These are phyloP conservation scores for Otolemur garnettii DNA, from an alignment of 2,113 vertebrate genomes.

Conservation along the genomic window DNA sequence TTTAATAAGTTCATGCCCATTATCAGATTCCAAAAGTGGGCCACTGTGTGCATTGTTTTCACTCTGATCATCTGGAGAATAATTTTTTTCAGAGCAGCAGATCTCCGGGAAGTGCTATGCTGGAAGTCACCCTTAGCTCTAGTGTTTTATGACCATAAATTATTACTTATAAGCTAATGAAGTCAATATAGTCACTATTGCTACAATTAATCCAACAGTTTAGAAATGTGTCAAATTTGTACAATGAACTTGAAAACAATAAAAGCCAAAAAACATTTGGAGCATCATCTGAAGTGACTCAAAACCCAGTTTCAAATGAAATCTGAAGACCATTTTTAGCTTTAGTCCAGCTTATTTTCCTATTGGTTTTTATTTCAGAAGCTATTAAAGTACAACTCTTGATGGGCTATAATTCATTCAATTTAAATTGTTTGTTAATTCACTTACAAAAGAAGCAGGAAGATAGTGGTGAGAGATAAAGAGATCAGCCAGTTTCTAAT, in stretches of 20 bases:
- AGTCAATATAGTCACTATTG: neutral
- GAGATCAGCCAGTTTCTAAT: neutral
- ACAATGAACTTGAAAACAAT: neutral
- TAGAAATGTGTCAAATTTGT: neutral
- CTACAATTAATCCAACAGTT: neutral
- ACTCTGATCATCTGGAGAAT: neutral
- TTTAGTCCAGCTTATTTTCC: constrained; percentile 50
- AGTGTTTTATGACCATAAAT: neutral
- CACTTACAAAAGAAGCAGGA: constrained; percentile 52
- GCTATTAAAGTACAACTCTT: constrained; percentile 38
- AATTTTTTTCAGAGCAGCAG: neutral
- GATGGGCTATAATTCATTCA: constrained; percentile 38
- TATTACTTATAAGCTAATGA: neutral
- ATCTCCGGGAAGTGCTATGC: neutral
- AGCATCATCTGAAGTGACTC: constrained; percentile 11
- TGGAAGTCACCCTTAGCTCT: neutral
- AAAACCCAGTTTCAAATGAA: constrained; percentile 46
- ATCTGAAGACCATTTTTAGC: constrained; percentile 7
- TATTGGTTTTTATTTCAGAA: constrained; percentile 57
- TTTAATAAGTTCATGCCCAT: neutral
- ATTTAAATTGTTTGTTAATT: constrained; percentile 67
- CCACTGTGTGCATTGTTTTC: neutral
- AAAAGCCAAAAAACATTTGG: neutral
- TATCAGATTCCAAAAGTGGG: neutral
- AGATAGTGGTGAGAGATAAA: neutral